These are phyloP conservation scores for Trematomus loennbergii DNA, from an alignment of 2,113 vertebrate genomes.

Conservation along the genomic window DNA sequence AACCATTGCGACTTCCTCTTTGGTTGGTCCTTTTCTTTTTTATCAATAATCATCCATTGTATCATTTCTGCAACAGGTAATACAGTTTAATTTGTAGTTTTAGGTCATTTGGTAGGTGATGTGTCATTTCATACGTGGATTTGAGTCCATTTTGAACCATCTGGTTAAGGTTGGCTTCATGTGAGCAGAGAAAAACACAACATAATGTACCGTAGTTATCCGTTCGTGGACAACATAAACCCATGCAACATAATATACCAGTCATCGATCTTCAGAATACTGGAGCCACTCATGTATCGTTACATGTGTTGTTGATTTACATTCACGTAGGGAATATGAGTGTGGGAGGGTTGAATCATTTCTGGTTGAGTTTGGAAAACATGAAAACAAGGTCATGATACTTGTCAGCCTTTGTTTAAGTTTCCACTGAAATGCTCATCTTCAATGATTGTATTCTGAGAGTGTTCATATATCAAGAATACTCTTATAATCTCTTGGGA, in stretches of 20 bases:
- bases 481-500: conserved; percentile 20
- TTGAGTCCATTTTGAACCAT: neutral
- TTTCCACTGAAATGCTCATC: conserved; percentile 6
- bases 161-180: neutral
- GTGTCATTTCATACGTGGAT: neutral
- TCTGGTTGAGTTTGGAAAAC: conserved; percentile 25
- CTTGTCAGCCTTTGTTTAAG: conserved; percentile 15
- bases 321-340: neutral
- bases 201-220: neutral
- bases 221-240: neutral
- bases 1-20: neutral
- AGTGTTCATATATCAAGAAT: conserved; percentile 14
- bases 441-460: neutral
- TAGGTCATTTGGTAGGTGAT: neutral
- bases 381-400: conserved; percentile 9
- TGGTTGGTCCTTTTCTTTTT: neutral
- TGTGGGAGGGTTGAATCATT: conserved; percentile 14
- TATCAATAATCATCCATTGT: neutral
- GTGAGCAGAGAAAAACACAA: conserved; percentile 1
- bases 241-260: neutral
- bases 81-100: neutral
- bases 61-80: neutral
- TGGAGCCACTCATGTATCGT: neutral
- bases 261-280: neutral
- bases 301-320: neutral